phyloP scores from a whole-genome alignment of 2,113 vertebrate species.

The Nanorana parkeri region DNA sequence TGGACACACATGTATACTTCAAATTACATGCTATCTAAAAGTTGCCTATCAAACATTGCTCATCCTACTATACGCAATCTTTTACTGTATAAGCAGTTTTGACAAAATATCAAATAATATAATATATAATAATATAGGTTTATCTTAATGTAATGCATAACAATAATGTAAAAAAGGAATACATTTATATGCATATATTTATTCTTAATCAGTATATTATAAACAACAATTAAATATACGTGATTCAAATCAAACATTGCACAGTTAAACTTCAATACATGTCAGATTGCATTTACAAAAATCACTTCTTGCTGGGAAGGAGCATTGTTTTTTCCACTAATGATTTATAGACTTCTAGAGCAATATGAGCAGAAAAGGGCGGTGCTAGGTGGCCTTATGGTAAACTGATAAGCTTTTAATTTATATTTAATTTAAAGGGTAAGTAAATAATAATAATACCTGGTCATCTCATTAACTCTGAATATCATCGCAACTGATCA shows the following conservation, averaged over 20 bases:
- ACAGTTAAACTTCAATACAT: too few species aligned
- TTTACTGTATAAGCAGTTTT: too few species aligned
- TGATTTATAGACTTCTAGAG: slow-evolving; percentile 12
- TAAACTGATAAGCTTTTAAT: slow-evolving; percentile 42
- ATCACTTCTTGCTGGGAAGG: background rate
- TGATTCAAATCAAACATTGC: background rate
- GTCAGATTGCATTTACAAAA: background rate
- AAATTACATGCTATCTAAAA: too few species aligned
- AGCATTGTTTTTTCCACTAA: background rate
- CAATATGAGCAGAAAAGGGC: background rate
- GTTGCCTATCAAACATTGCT: too few species aligned
- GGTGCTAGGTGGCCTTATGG: slow-evolving; percentile 14
- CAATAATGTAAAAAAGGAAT: too few species aligned
- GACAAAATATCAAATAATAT: too few species aligned
- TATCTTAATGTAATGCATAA: too few species aligned
- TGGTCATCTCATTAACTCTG: slow-evolving; percentile 35
- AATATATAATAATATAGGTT: too few species aligned
- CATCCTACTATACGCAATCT: too few species aligned
- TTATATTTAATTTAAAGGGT: slow-evolving; percentile 29
- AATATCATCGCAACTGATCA: slow-evolving; percentile 43
- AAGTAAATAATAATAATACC: slow-evolving; percentile 46
- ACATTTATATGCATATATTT: too few species aligned
- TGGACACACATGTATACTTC: too few species aligned
- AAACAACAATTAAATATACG: background rate
- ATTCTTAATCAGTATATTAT: too few species aligned